phyloP scores from a whole-genome alignment of 1,140 invertebrate species.

The Brachionus rubens region DNA sequence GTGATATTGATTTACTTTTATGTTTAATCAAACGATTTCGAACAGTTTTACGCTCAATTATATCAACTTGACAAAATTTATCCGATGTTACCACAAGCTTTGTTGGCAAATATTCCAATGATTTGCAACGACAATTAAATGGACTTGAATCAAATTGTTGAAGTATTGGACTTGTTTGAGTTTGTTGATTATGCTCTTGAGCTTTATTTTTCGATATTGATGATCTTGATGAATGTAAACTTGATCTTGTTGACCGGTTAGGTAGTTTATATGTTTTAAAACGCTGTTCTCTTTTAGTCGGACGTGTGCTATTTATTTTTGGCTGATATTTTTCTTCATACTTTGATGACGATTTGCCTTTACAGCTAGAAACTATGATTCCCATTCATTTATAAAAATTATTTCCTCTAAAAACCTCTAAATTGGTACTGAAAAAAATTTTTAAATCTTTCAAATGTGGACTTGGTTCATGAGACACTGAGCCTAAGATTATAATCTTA shows the following conservation, averaged over 20 bases:
- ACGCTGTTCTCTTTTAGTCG: constrained; percentile 10
- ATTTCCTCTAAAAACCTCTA: neutral
- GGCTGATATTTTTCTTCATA: neutral
- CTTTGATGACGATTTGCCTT: neutral
- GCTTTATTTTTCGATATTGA: neutral
- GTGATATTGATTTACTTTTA: neutral
- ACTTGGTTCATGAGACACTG: no score
- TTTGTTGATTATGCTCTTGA: neutral
- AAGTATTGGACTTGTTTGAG: no score
- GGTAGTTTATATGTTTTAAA: constrained; percentile 32
- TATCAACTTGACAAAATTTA: constrained; percentile 11
- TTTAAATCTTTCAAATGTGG: neutral
- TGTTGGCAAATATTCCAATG: no score
- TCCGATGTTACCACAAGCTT: neutral
- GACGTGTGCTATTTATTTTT: neutral
- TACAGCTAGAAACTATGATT: constrained; percentile 33
- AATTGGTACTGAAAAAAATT: neutral
- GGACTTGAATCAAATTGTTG: no score
- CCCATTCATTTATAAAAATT: constrained; percentile 33
- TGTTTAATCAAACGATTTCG: neutral
- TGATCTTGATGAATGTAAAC: neutral
- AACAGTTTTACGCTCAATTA: neutral
- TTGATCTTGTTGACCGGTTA: neutral
- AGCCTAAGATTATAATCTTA: no score
- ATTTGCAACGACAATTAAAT: neutral